Evolutionary conservation across 2,113 vertebrate genomes (phyloP).

Genomic region (Peucedramus taeniatus): DNA sequence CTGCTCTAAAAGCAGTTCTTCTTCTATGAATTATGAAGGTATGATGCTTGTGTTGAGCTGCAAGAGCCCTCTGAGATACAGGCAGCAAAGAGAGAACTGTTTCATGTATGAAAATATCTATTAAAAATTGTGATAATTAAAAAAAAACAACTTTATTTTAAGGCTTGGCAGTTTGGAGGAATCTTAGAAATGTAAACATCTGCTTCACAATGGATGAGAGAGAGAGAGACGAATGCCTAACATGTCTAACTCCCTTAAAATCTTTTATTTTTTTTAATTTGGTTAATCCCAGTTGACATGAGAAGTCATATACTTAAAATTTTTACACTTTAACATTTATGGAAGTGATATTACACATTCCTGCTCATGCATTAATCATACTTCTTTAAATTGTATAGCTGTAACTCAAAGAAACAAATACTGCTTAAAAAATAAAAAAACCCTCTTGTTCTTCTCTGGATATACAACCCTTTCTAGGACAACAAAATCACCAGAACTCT

Average conservation of each 20-base stretch:
- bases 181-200: neutral
- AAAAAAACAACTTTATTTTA: neutral
- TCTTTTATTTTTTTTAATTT: neutral
- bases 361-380: constrained; percentile 3
- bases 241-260: neutral
- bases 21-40: neutral
- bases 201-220: neutral
- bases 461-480: neutral
- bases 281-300: neutral
- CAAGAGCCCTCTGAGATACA: neutral
- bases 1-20: neutral
- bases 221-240: neutral
- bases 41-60: neutral
- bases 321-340: neutral
- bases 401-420: neutral
- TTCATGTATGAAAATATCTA: neutral
- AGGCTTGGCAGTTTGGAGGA: neutral
- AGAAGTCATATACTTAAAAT: neutral
- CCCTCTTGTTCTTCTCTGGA: neutral
- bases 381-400: neutral
- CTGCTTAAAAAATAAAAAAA: neutral
- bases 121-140: neutral
- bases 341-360: neutral
- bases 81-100: neutral
- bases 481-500: neutral